A percentile compares a stretch with the other conserved stretches of the same genome.
Evolutionary conservation across 2,797 vertebrate species (phyloP).

Genomic region (Tauraco hartlaubi): DNA sequence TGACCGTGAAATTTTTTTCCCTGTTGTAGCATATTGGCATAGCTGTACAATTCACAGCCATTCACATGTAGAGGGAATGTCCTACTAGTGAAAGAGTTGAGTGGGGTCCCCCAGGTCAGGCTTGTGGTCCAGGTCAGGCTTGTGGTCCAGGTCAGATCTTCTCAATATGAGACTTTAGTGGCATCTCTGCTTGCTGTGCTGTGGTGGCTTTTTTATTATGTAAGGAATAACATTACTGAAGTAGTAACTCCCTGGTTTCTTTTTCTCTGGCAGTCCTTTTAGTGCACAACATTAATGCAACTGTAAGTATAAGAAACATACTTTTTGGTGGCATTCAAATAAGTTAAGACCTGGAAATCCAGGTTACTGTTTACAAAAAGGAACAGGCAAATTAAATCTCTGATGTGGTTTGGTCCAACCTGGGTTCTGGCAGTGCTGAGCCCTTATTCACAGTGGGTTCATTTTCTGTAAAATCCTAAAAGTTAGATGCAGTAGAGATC

Average conservation of each 20-base stretch:
- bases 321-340: neutral
- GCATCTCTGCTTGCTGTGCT: neutral
- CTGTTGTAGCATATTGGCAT: neutral
- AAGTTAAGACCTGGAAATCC: neutral
- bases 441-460: neutral
- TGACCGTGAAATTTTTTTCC: neutral
- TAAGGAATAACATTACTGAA: neutral
- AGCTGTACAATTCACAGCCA: neutral
- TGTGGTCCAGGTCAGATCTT: neutral
- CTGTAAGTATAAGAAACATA: neutral
- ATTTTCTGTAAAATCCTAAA: neutral
- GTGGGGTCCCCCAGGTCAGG: neutral
- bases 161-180: neutral
- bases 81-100: neutral
- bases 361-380: neutral
- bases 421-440: neutral
- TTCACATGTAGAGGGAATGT: neutral
- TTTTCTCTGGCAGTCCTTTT: neutral
- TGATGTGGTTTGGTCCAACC: neutral
- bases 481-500: neutral
- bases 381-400: neutral
- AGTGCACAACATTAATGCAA: neutral
- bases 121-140: neutral
- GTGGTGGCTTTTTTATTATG: neutral
- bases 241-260: neutral